Evolutionary conservation across 2,888 invertebrate species (phyloP).

Genomic region (Cryptus armator): DNA sequence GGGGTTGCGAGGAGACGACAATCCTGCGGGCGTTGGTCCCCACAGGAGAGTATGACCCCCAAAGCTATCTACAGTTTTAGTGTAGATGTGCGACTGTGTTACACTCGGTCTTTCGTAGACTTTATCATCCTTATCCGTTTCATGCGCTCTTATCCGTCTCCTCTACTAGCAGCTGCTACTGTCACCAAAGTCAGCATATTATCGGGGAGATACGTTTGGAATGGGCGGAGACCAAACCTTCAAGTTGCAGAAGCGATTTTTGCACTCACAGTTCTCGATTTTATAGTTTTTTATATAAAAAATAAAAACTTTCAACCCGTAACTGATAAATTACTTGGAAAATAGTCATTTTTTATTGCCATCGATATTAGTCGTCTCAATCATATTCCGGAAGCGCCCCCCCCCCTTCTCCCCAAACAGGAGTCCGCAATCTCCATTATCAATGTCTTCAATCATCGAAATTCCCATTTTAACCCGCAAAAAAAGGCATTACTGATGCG

Average conservation of each 20-base stretch:
- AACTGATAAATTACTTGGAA: too few relatives aligned
- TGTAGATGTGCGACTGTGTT: conserved; percentile 8
- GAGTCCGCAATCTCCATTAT: too few relatives aligned
- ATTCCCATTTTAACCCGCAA: too few relatives aligned
- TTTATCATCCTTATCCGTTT: conserved; percentile 21
- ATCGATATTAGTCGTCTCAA: too few relatives aligned
- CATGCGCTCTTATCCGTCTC: neutral
- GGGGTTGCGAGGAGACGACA: neutral
- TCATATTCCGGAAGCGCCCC: too few relatives aligned
- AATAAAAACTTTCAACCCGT: neutral
- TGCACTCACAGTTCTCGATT: neutral
- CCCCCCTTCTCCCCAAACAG: too few relatives aligned
- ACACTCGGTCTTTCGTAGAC: conserved; percentile 8
- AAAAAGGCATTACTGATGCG: too few relatives aligned
- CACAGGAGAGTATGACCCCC: conserved; percentile 3
- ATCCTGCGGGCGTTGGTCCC: conserved; percentile 13
- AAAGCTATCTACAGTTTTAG: neutral
- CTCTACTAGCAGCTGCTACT: neutral
- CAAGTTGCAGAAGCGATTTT: neutral
- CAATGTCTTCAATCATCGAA: too few relatives aligned
- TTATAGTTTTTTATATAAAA: neutral
- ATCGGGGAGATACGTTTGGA: neutral
- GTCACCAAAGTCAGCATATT: conserved; percentile 3
- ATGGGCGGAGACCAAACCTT: neutral
- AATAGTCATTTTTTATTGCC: too few relatives aligned